phyloP scores from a whole-genome alignment of 2,113 vertebrate genomes.

The Brachypodius melanocephalos region DNA sequence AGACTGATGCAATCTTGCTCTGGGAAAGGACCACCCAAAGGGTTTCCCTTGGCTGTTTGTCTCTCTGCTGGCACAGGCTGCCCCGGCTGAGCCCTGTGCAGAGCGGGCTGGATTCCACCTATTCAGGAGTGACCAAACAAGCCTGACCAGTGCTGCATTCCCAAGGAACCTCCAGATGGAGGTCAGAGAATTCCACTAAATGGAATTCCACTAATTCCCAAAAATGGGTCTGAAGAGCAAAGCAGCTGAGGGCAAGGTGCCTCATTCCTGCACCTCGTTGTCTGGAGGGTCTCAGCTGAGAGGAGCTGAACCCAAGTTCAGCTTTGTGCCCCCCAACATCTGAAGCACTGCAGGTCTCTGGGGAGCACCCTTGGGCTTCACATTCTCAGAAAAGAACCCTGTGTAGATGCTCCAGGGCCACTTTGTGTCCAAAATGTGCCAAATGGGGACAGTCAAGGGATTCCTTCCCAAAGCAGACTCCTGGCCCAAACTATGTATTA shows the following conservation, averaged over 20 bases:
- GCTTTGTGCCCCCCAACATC: neutral
- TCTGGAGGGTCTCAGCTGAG: neutral
- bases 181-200: neutral
- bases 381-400: neutral
- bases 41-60: neutral
- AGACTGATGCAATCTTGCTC: neutral
- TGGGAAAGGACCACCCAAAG: neutral
- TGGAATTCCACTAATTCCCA: no score
- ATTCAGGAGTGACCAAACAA: neutral
- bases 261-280: fast-evolving
- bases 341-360: neutral
- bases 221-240: neutral
- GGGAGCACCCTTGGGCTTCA: neutral
- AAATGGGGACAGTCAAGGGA: neutral
- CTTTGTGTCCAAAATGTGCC: fast-evolving
- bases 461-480: neutral
- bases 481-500: neutral
- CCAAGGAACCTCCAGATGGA: neutral
- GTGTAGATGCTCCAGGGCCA: neutral
- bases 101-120: neutral
- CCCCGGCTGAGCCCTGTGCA: neutral
- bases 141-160: neutral
- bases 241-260: neutral
- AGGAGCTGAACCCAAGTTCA: neutral
- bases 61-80: neutral